Conservation (phyloP, 2,888 invertebrate species). For the Cynaeus angustus region DNA sequence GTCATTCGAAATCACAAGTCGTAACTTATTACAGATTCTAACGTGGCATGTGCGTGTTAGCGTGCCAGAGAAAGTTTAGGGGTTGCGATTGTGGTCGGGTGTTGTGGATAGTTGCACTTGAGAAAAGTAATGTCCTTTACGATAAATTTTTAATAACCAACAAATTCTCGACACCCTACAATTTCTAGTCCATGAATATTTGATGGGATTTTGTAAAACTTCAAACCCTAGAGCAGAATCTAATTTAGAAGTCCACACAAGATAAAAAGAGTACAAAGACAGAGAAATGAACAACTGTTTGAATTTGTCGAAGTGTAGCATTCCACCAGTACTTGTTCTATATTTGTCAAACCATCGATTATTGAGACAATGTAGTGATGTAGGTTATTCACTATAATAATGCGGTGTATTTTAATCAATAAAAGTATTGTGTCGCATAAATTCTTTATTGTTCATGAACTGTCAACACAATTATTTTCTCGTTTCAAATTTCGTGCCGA, state of each 20-base stretch:
- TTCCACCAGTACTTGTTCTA: background rate
- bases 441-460: conserved; percentile 19
- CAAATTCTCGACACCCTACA: conserved; percentile 25
- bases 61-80: conserved; percentile 6
- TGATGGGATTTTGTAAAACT: conserved; percentile 30
- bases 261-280: conserved; percentile 2
- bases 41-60: conserved; percentile 22
- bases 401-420: conserved; percentile 31
- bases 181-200: conserved; percentile 19
- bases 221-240: conserved; percentile 12
- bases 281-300: conserved; percentile 1
- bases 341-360: conserved; percentile 16
- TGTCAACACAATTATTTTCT: conserved; percentile 19
- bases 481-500: conserved; percentile 8
- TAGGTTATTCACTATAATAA: conserved; percentile 21
- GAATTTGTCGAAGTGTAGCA: background rate
- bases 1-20: conserved; percentile 9
- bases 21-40: conserved; percentile 13
- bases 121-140: conserved; percentile 21
- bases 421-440: conserved; percentile 13
- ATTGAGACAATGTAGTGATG: conserved; percentile 13
- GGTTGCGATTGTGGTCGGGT: conserved; percentile 15
- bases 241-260: conserved; percentile 12
- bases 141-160: conserved; percentile 32
- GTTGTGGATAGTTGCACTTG: conserved; percentile 16